These are phyloP conservation scores for Sclerurus mexicanus DNA, from an alignment of 2,113 vertebrate species.

Conservation along the genomic window DNA sequence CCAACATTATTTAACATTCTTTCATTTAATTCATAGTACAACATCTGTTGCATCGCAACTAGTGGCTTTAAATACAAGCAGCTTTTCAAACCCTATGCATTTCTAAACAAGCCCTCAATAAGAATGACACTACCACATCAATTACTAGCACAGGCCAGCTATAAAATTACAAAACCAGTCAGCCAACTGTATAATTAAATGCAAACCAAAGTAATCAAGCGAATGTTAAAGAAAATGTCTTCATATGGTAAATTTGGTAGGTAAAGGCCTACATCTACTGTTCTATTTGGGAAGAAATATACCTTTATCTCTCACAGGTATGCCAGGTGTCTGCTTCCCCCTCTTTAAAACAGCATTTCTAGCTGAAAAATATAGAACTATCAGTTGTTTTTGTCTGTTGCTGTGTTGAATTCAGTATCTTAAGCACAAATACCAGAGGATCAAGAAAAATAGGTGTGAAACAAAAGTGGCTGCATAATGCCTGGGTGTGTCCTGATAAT, in stretches of 20 bases:
- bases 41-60: not conserved
- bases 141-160: slow-evolving; percentile 27
- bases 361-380: not conserved
- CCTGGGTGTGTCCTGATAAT: not conserved
- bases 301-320: not conserved
- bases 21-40: not conserved
- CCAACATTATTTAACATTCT: not conserved
- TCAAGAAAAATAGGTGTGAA: not conserved
- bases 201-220: slow-evolving; percentile 23
- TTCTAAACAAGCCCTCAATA: slow-evolving; percentile 26
- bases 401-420: not conserved
- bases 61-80: not conserved
- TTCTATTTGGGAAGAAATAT: not conserved
- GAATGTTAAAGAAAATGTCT: slow-evolving; percentile 27
- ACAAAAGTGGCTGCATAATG: not conserved
- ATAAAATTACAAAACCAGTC: slow-evolving; percentile 47
- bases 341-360: not conserved
- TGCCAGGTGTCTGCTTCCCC: not conserved
- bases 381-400: not conserved
- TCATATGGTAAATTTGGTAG: not conserved
- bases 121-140: slow-evolving; percentile 40
- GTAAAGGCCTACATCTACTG: not conserved
- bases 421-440: not conserved
- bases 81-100: not conserved
- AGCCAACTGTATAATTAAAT: slow-evolving; percentile 20